A percentile compares a stretch with the other conserved stretches of the same genome.
These are phyloP conservation scores for Hipposideros armiger DNA, from an alignment of 2,113 vertebrate species.

Conservation along the genomic window DNA sequence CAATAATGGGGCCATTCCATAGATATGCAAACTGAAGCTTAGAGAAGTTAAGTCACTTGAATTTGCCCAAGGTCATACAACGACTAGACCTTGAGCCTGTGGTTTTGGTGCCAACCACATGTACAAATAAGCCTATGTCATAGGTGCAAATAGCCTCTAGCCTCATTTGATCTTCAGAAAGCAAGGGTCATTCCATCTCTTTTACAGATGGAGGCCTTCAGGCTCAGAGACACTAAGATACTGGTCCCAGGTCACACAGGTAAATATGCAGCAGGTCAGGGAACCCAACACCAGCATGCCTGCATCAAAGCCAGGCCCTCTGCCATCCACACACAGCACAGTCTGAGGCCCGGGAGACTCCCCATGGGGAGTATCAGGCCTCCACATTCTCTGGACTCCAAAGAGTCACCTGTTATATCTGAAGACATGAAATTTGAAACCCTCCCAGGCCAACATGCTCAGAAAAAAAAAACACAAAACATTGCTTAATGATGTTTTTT, in stretches of 20 bases:
- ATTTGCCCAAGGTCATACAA: not conserved
- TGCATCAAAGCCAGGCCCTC: not conserved
- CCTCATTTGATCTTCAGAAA: not conserved
- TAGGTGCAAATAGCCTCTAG: not conserved
- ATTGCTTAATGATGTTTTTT: not conserved
- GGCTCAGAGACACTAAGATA: not conserved
- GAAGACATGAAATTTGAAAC: not conserved
- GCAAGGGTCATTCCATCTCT: not conserved
- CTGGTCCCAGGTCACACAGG: not conserved
- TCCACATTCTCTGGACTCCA: not conserved
- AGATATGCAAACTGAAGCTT: not conserved
- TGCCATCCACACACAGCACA: not conserved
- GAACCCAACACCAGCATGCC: not conserved
- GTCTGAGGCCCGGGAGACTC: not conserved
- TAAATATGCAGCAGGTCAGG: not conserved
- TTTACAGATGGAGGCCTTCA: not conserved
- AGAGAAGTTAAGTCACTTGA: not conserved
- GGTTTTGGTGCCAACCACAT: not conserved
- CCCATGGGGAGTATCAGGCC: accelerated
- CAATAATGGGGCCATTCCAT: not conserved
- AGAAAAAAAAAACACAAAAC: not conserved
- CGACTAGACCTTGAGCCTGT: not conserved
- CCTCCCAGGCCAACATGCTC: not conserved
- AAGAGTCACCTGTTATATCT: not conserved
- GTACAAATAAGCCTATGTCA: not conserved